Evolutionary conservation across 2,797 vertebrate genomes (phyloP).

Genomic region (Hipposideros larvatus): DNA sequence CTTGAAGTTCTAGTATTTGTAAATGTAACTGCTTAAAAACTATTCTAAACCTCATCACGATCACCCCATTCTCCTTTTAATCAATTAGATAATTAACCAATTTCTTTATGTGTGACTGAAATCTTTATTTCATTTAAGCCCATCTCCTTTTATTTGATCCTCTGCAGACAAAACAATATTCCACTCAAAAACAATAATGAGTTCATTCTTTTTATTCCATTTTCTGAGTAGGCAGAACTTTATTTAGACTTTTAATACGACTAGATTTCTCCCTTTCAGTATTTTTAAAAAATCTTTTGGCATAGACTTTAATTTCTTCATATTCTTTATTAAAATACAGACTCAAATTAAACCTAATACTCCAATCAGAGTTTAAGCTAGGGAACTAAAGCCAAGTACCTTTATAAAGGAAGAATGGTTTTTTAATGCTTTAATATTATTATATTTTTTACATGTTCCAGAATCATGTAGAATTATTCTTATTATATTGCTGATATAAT

Average conservation of each 20-base stretch:
- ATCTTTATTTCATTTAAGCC: not conserved
- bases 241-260: conserved; percentile 30
- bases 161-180: conserved; percentile 39
- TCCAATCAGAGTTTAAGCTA: conserved; percentile 55
- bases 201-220: conserved; percentile 9
- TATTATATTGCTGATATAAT: not conserved
- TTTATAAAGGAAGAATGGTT: conserved; percentile 52
- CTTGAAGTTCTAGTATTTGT: conserved; percentile 6
- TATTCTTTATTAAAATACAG: conserved; percentile 52
- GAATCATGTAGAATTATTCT: not conserved
- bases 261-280: not conserved
- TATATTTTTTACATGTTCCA: conserved; percentile 34
- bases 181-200: conserved; percentile 20
- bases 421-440: conserved; percentile 58
- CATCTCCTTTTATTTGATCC: not conserved
- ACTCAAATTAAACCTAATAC: conserved; percentile 30
- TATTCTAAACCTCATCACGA: conserved; percentile 36
- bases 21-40: not conserved
- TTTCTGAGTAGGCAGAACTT: conserved; percentile 26
- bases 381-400: conserved; percentile 14
- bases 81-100: not conserved
- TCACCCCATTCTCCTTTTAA: not conserved
- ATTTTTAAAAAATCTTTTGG: conserved; percentile 37
- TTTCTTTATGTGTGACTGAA: conserved; percentile 48
- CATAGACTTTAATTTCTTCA: conserved; percentile 49